Evolutionary conservation across 2,888 invertebrate genomes (phyloP).

Genomic region (Hirtodrosophila confusa): DNA sequence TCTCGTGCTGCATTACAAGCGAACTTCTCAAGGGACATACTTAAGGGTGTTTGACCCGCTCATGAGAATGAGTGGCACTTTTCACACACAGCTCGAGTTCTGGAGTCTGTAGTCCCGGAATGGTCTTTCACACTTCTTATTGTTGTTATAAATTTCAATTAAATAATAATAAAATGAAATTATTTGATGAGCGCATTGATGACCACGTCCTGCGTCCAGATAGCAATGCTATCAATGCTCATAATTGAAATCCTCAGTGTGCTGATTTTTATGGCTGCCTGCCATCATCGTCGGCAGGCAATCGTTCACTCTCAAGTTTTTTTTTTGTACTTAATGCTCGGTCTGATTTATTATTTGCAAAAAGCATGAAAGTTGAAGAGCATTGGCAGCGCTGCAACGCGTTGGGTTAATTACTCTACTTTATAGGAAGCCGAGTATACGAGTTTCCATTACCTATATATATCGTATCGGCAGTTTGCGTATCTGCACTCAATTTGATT

Average conservation of each 20-base stretch:
- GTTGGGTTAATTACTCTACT: slow-evolving; percentile 58
- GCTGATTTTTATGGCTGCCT: slow-evolving; percentile 57
- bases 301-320: slow-evolving; percentile 46
- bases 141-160: slow-evolving; percentile 76
- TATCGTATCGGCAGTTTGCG: slow-evolving; percentile 22
- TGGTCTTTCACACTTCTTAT: slow-evolving; percentile 40
- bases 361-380: slow-evolving; percentile 14
- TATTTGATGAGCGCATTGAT: slow-evolving; percentile 50
- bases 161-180: slow-evolving; percentile 74
- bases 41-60: slow-evolving; percentile 1
- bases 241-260: slow-evolving; percentile 71
- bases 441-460: slow-evolving; percentile 11
- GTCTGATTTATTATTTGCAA: slow-evolving; percentile 39
- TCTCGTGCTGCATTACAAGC: slow-evolving; percentile 38
- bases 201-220: slow-evolving; percentile 40
- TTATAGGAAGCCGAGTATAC: slow-evolving; percentile 10
- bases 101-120: background rate
- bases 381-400: slow-evolving; percentile 3
- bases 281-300: slow-evolving; percentile 8
- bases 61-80: slow-evolving; percentile 3
- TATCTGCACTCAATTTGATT: slow-evolving; percentile 47
- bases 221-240: slow-evolving; percentile 35
- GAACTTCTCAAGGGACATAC: slow-evolving; percentile 13
- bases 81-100: background rate
- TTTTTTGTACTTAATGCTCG: slow-evolving; percentile 26